Base-by-base conservation (phyloP, 1,140 invertebrate genomes). In the Pogonomyrmex barbatus region DNA sequence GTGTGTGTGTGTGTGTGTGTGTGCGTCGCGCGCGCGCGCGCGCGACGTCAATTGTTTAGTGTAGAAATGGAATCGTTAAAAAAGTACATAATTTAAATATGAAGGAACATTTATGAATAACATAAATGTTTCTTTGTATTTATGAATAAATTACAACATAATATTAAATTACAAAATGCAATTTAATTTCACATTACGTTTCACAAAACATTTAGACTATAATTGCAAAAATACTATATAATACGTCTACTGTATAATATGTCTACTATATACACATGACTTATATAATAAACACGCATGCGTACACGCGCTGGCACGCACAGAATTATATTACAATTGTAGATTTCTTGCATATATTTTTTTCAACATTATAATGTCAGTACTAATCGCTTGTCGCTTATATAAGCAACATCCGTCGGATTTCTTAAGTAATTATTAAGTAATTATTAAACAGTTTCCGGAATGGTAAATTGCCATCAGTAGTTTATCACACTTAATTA, bases 401-500 rank as follows among this genome's bases (percentile, higher is more conserved):
- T 56, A 79, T 89, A 89, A 89, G 75, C 63, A 58, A 81, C 88
- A 62, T 70, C 58, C 65, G 87, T 58, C 39, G 10, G 52, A 79
- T 79, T 78, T 70, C 67, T 81, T 68, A 50, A 81, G 76, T 50
- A 79, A 63, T 75, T 70, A 70, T 81, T 68, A 50, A 81, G 76
- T 50, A 79, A 63, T 75, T 70, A 70, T 85, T 70, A 85, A 82
- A 71, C 71, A 87, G 79, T 87, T 89, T 89, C 87, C 84, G 88
- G 88, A 89, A 89, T 82, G 47, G 58, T 63, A 60, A 89, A 89
- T 79, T 68, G 10, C 30, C 68, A 82, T 76, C 14, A 39, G 70
- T 76, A 65, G 24, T 68, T 87, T 71, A 84, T 89, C 60, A 54
- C 82, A 45, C 67, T 78, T 89, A 89, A 89, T 89, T 87, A 76